Evolutionary conservation across 2,888 invertebrate species (phyloP).

Genomic region (Patella pellucida): DNA sequence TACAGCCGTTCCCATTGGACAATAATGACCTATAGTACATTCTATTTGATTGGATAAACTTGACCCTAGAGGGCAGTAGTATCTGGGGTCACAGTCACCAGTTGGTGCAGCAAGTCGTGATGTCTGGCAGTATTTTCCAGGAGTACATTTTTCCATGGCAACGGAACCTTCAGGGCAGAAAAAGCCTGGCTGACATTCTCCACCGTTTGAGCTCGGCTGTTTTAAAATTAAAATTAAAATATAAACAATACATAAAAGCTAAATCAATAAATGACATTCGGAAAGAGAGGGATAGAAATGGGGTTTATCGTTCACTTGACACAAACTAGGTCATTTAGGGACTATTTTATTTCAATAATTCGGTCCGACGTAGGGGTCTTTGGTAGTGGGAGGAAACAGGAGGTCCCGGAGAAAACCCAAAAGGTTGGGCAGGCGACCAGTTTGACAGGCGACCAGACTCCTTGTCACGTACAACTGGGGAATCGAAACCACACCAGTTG

Average conservation of each 20-base stretch:
- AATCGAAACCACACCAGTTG: too few species aligned
- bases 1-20: conserved; percentile 51
- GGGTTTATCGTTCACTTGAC: too few species aligned
- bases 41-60: conserved; percentile 43
- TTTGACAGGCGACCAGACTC: too few species aligned
- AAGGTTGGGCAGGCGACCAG: too few species aligned
- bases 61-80: conserved; percentile 60
- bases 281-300: too few species aligned
- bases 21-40: conserved; percentile 59
- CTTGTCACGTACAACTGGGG: too few species aligned
- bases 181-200: conserved; percentile 60
- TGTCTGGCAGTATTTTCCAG: conserved; percentile 63
- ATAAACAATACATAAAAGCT: background rate
- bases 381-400: too few species aligned
- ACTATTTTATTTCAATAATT: too few species aligned
- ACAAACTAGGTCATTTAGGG: too few species aligned
- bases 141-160: conserved; percentile 56
- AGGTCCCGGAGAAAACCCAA: too few species aligned
- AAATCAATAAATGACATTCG: too few species aligned
- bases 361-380: too few species aligned
- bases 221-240: conserved; percentile 17
- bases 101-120: conserved; percentile 51
- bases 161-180: conserved; percentile 63
- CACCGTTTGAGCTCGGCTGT: conserved; percentile 61
- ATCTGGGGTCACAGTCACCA: conserved; percentile 59